Evolutionary conservation across 2,797 vertebrate species (phyloP), one percentile per base, ranked within the genome.

Genomic region (Tympanoctomys barrerae): DNA sequence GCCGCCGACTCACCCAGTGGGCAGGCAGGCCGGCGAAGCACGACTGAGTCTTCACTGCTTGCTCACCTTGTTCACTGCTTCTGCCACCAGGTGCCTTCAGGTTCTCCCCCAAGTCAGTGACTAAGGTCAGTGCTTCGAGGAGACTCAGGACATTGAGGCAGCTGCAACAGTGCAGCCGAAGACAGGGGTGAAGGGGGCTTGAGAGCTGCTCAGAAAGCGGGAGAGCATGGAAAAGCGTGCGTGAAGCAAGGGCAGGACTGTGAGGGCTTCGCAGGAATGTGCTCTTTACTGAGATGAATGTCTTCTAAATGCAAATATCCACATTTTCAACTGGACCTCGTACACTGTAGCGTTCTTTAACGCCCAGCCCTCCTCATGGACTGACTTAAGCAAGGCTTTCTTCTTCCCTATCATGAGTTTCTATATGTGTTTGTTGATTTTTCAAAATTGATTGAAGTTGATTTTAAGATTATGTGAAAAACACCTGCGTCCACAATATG

Each of bases 381-480:
- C 62, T 71, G 21, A 52, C 31, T 82, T 59, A 88, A 46, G 26
- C 57, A 83, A 84, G 57, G 79, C 42, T 86, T 83, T 49, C 18
- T 85, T 75, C 46, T 18, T 92, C 11, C 10, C 19, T 46, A 62
- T 82, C 21, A 71, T 75, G 70, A 93, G 46, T 28, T 78, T 87
- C 24, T 5, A 9, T 87, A 75, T 70, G 3, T 66, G 59, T 88
- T 78, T 93, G 12, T 78, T 91, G 21, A 75, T 75, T 46, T 33
- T 52, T 78, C 46, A 78, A 78, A 78, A 31, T 10, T 42, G 21
- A 24, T 73, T 91, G 83, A 93, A 79, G 19, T 77, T 94, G 14
- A 85, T 87, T 31, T 89, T 92, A 86, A 96, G 66, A 86, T 92
- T 57, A 22, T 79, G 28, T 94, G 62, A 85, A 79, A 87, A 90